Base-by-base conservation (phyloP, 2,113 vertebrate species). In the Hypocryptadius cinnamomeus region DNA sequence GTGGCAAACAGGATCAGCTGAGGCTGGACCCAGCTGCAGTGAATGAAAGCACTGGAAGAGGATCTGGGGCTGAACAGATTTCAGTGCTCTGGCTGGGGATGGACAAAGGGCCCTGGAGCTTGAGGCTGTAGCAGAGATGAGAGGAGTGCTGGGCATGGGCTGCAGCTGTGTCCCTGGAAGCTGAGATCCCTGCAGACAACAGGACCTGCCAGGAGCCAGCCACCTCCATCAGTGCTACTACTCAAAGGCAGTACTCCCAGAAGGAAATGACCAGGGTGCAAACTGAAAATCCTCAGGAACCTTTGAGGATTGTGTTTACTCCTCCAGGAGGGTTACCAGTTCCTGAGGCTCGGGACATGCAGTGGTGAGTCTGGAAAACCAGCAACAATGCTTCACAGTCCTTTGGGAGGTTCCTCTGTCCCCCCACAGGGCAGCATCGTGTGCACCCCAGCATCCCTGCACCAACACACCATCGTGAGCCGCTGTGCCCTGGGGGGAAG, bases 361-460 rank as follows among this genome's bases (percentile, higher is more conserved):
- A 30, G 15, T 5, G 64, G 31, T 31, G 13, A 33, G 51, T 11
- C 42, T 74, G 42, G 44, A 37, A 47, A 66, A 19, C 9, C 12
- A 53, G 7, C 14, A 48, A 8, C 20, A n/a, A 7, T 5, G 8
- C n/a, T 35, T 42, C n/a, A 16, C 15, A 27, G 15, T 6, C 56
- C 23, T 6, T 35, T 2, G 2, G 37, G 50, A 40, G 13, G 35
- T 33, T 84, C 18, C 33, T 56, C 8, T 90, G 31, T 65, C 17
- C 21, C 23, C 27, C 6, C 5, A 5, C 11, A 28, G 13, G 28
- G 40, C 31, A 13, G 42, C 28, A 42, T 2, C 0, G 0, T 4
- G 17, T 27, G 48, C 16, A 16, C 5, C 40, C 3, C 11, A 59
- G 27, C 24, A 25, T 9, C 53, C 18, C 35, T 25, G n/a, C 60